phyloP scores from a whole-genome alignment of 2,797 vertebrate genomes.

The Picus viridis region DNA sequence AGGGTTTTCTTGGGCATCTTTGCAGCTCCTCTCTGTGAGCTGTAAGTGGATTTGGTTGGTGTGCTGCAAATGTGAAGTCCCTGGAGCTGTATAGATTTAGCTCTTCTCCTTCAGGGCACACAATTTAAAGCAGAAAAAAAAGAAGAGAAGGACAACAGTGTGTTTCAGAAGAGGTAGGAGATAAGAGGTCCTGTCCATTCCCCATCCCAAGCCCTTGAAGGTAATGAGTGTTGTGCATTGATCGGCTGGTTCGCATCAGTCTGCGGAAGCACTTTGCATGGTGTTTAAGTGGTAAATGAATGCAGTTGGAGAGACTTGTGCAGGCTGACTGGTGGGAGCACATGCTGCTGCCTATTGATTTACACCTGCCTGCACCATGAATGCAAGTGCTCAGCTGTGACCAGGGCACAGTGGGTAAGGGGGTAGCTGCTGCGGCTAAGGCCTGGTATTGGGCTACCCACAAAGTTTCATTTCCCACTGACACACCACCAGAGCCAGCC shows the following conservation, averaged over 20 bases:
- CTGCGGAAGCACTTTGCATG: neutral
- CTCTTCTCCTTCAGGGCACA: neutral
- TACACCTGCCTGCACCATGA: fast-evolving
- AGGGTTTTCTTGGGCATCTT: neutral
- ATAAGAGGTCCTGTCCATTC: neutral
- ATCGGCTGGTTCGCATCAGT: neutral
- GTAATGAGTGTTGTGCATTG: fast-evolving
- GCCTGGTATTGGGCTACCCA: neutral
- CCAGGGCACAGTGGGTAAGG: neutral
- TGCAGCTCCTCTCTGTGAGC: neutral
- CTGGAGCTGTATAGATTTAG: neutral
- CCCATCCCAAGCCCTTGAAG: neutral
- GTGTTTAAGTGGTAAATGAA: neutral
- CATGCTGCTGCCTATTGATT: neutral
- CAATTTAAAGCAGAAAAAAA: neutral
- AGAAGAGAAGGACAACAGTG: neutral
- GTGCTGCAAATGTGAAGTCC: neutral
- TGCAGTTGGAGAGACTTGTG: neutral
- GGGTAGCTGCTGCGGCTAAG: neutral
- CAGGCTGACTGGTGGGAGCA: neutral
- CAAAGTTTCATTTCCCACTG: neutral
- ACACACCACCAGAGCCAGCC: neutral
- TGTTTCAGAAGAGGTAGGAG: neutral
- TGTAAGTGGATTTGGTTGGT: neutral
- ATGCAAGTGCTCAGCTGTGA: neutral